Evolutionary conservation across 1,140 invertebrate species (phyloP).

Genomic region (Aplysia californica): DNA sequence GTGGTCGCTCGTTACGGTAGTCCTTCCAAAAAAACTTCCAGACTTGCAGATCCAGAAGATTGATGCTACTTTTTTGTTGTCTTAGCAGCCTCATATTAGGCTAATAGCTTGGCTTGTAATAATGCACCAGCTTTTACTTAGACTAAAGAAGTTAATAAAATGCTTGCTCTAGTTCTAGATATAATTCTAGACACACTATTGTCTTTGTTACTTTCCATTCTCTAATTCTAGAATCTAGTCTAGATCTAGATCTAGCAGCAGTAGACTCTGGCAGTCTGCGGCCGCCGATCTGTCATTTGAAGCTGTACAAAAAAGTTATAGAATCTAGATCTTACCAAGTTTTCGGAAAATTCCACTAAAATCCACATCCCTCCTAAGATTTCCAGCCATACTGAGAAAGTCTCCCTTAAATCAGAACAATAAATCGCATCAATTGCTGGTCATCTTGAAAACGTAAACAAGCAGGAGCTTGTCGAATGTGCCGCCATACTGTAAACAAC

Average conservation of each 20-base stretch:
- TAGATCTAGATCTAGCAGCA: neutral
- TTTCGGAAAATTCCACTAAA: conserved; percentile 54
- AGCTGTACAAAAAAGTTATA: neutral
- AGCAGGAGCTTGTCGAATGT: neutral
- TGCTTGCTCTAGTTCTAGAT: neutral
- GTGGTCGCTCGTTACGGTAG: no score
- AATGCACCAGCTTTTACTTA: no score
- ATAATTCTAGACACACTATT: neutral
- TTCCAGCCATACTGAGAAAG: conserved; percentile 37
- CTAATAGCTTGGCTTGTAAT: no score
- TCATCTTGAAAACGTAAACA: neutral
- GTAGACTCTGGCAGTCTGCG: neutral
- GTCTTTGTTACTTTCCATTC: neutral
- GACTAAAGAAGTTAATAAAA: neutral
- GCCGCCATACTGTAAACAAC: neutral
- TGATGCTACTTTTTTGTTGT: no score
- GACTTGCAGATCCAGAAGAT: no score
- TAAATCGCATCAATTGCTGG: neutral
- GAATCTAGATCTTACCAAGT: conserved; percentile 42
- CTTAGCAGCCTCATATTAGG: no score
- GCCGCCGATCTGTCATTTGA: neutral
- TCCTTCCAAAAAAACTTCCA: no score
- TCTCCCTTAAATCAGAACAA: conserved; percentile 2
- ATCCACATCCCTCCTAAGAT: conserved; percentile 49
- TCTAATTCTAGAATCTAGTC: neutral